Evolutionary conservation across 2,113 vertebrate species (phyloP).

Genomic region (Menidia beryllina): DNA sequence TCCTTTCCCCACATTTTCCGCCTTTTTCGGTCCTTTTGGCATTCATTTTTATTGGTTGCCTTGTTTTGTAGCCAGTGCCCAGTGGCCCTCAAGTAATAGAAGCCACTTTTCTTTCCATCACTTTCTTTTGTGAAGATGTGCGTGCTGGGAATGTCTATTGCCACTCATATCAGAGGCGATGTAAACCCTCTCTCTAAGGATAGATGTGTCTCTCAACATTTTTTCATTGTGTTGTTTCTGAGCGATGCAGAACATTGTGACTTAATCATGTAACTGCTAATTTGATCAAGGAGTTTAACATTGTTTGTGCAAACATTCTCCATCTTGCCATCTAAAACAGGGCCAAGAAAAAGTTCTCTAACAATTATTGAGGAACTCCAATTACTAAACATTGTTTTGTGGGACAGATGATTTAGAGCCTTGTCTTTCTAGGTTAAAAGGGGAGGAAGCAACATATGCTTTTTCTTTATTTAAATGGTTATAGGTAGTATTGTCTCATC

Average conservation of each 20-base stretch:
- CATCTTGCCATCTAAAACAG: slow-evolving; percentile 52
- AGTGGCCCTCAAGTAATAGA: slow-evolving; percentile 69
- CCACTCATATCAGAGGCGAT: slow-evolving; percentile 88
- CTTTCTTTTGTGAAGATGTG: slow-evolving; percentile 74
- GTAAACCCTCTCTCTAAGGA: slow-evolving; percentile 71
- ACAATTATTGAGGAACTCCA: slow-evolving; percentile 7
- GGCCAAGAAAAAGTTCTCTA: slow-evolving; percentile 30
- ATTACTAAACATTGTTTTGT: slow-evolving; percentile 11
- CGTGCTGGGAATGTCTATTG: slow-evolving; percentile 84
- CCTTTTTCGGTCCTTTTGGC: slow-evolving; percentile 74
- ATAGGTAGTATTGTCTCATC: too few species aligned
- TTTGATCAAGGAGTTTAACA: slow-evolving; percentile 81
- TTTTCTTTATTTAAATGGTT: background rate
- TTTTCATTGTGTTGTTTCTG: slow-evolving; percentile 85
- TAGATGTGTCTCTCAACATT: slow-evolving; percentile 81
- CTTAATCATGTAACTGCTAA: slow-evolving; percentile 87
- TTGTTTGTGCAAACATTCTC: slow-evolving; percentile 53
- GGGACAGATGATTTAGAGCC: background rate
- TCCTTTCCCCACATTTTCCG: slow-evolving; percentile 78
- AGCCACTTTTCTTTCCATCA: slow-evolving; percentile 50
- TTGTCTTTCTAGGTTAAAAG: slow-evolving; percentile 5
- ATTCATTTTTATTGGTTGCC: slow-evolving; percentile 81
- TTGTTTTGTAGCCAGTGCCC: slow-evolving; percentile 75
- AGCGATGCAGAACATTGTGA: slow-evolving; percentile 88
- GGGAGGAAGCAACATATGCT: background rate